A percentile compares a stretch with the other conserved stretches of the same genome.
Evolutionary conservation across 1,140 invertebrate genomes (phyloP).

Genomic region (Aphidius ervi): DNA sequence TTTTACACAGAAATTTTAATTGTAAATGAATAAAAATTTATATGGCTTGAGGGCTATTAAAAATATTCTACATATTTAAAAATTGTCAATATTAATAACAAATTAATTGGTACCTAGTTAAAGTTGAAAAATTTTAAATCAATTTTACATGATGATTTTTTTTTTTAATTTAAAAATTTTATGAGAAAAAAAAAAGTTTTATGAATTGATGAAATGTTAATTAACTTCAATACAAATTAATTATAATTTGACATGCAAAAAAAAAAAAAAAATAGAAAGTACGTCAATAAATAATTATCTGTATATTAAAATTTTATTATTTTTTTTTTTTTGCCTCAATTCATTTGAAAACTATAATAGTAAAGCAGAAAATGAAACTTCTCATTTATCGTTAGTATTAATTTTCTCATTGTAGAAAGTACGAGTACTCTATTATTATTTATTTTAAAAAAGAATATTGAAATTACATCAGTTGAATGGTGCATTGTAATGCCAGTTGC

Average conservation of each 20-base stretch:
- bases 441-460: conserved; percentile 21
- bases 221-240: conserved; percentile 27
- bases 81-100: too few species aligned
- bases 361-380: conserved; percentile 26
- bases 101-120: too few species aligned
- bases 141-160: too few species aligned
- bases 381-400: conserved; percentile 18
- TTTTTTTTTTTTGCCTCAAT: conserved; percentile 21
- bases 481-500: neutral
- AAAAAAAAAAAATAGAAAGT: conserved; percentile 9
- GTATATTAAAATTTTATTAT: conserved; percentile 14
- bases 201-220: neutral
- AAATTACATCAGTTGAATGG: conserved; percentile 17
- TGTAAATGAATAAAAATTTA: too few species aligned
- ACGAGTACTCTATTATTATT: conserved; percentile 9
- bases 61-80: too few species aligned
- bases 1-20: too few species aligned
- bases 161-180: too few species aligned
- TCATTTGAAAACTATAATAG: conserved; percentile 22
- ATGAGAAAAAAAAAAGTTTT: too few species aligned
- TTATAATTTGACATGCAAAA: conserved; percentile 27
- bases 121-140: too few species aligned
- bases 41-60: too few species aligned
- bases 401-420: conserved; percentile 18
- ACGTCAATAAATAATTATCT: conserved; percentile 11